Percentiles rank a stretch among this genome's conserved stretches.
Evolutionary conservation across 2,888 invertebrate genomes (phyloP).

Genomic region (Sceliomorpha sp.): DNA sequence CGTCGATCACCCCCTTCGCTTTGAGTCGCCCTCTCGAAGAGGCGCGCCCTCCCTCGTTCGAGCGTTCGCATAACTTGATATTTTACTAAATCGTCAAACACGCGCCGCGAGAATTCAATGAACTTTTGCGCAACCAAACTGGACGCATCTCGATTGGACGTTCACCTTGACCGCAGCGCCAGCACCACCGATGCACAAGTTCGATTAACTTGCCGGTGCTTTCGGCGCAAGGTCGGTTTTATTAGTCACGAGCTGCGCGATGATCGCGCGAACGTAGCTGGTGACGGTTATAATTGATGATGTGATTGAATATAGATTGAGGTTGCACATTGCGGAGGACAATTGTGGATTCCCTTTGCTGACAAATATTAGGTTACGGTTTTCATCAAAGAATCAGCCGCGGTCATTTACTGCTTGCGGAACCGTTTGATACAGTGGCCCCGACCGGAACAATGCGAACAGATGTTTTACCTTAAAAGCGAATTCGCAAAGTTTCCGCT

Average conservation of each 20-base stretch:
- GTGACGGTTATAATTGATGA: slow-evolving; percentile 50
- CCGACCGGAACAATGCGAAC: too few relatives aligned
- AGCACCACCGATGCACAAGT: slow-evolving; percentile 48
- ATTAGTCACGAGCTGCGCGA: slow-evolving; percentile 43
- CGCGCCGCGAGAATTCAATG: slow-evolving; percentile 29
- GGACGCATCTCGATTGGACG: slow-evolving; percentile 42
- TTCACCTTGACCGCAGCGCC: slow-evolving; percentile 51
- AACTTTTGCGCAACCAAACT: slow-evolving; percentile 34
- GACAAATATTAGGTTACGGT: slow-evolving; percentile 29
- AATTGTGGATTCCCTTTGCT: slow-evolving; percentile 40
- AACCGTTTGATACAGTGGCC: too few relatives aligned
- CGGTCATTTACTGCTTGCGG: not conserved
- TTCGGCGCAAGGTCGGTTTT: slow-evolving; percentile 54
- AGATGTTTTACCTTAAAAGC: too few relatives aligned
- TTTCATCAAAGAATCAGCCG: slow-evolving; percentile 18
- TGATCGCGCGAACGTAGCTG: slow-evolving; percentile 43
- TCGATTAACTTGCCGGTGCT: slow-evolving; percentile 53
- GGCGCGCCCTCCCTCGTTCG: not conserved
- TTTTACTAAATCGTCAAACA: slow-evolving; percentile 14
- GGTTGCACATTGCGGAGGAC: slow-evolving; percentile 28
- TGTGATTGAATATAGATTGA: slow-evolving; percentile 46
- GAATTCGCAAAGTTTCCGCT: too few relatives aligned
- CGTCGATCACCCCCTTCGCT: not conserved
- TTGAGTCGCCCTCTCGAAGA: slow-evolving; percentile 9
- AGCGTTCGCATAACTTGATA: not conserved